phyloP scores from a whole-genome alignment of 2,113 vertebrate species.

The Perca fluviatilis region DNA sequence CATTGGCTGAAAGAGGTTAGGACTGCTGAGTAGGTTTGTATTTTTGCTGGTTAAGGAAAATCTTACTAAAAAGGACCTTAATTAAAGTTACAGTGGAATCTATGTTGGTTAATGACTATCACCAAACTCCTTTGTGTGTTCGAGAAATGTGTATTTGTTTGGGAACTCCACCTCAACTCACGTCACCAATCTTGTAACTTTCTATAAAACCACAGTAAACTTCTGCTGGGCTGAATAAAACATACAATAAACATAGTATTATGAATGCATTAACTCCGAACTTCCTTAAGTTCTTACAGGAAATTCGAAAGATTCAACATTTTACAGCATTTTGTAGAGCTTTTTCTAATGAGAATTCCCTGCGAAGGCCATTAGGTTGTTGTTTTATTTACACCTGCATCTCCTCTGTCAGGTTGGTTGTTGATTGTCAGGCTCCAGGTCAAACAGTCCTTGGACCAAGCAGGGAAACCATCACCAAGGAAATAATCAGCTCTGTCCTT shows the following conservation, averaged over 20 bases:
- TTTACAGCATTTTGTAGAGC: not conserved
- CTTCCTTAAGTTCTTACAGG: not conserved
- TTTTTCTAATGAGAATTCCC: not conserved
- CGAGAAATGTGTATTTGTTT: not conserved
- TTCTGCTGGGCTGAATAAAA: not conserved
- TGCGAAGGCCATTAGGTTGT: not conserved
- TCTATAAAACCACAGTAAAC: not conserved
- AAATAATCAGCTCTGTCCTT: constrained; percentile 74
- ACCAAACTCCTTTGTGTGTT: not conserved
- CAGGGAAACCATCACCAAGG: constrained; percentile 69
- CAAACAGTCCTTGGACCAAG: constrained; percentile 56
- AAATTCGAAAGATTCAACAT: not conserved
- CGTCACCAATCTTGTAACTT: not conserved
- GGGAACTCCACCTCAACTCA: not conserved
- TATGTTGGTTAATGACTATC: not conserved
- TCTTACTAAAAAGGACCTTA: not conserved
- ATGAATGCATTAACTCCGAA: no score
- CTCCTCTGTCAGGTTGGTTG: constrained; percentile 27
- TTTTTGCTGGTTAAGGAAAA: not conserved
- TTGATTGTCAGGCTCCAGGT: constrained; percentile 58
- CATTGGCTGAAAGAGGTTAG: not conserved
- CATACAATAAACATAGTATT: not conserved
- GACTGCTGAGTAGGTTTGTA: not conserved
- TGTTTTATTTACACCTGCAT: constrained; percentile 53
- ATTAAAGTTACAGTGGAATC: not conserved